phyloP scores from a whole-genome alignment of 2,888 invertebrate species.

The Odontomyia ornata region DNA sequence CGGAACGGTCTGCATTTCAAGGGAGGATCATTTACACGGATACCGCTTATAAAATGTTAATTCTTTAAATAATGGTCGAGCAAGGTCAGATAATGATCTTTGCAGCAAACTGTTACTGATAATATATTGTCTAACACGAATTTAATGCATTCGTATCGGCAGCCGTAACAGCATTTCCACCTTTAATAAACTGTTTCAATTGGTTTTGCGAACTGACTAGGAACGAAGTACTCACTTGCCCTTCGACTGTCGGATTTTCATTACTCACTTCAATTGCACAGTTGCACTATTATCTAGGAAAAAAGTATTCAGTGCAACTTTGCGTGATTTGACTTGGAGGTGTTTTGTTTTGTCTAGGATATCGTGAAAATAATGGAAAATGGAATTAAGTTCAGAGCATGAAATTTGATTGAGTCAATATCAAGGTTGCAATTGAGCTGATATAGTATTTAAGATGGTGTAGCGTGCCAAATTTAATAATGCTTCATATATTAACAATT shows the following conservation, averaged over 20 bases:
- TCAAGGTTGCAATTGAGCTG: neutral
- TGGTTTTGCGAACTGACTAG: conserved; percentile 20
- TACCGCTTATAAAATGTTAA: conserved; percentile 30
- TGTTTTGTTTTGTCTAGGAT: neutral
- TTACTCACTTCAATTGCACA: neutral
- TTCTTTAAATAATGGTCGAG: conserved; percentile 25
- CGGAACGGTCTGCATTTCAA: neutral
- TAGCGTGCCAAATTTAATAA: no score
- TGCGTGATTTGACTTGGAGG: conserved; percentile 2
- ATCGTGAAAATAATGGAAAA: neutral
- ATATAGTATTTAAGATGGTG: no score
- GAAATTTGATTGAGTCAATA: neutral
- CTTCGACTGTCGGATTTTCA: conserved; percentile 26
- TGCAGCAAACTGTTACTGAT: neutral
- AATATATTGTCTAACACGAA: neutral
- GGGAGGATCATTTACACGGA: neutral
- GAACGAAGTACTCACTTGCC: neutral
- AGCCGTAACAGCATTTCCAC: neutral
- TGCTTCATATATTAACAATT: no score
- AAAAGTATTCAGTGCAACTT: neutral
- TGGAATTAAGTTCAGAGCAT: conserved; percentile 5
- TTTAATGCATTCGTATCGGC: neutral
- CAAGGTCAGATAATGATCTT: conserved; percentile 39
- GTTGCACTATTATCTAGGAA: conserved; percentile 1
- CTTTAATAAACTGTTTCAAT: neutral